These are phyloP conservation scores for Periophthalmodon schlosseri DNA, from an alignment of 2,113 vertebrate genomes.

Conservation along the genomic window DNA sequence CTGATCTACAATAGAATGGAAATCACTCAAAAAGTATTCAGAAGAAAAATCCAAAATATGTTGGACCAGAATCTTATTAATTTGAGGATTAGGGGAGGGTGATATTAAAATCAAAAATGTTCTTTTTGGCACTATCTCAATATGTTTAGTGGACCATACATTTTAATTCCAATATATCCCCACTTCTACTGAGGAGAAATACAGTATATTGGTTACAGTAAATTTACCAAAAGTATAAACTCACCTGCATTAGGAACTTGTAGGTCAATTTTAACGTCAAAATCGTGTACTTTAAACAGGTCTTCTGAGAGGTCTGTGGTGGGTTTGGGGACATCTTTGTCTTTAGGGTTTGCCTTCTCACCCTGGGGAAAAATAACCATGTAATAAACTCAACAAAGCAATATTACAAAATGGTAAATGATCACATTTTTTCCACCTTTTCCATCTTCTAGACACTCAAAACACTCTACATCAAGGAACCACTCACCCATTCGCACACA, in stretches of 20 bases:
- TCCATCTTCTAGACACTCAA: too few species aligned
- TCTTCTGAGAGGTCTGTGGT: slow-evolving; percentile 97
- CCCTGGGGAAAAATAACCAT: not conserved
- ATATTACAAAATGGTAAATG: not conserved
- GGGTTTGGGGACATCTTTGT: slow-evolving; percentile 91
- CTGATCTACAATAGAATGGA: not conserved
- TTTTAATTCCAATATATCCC: too few species aligned
- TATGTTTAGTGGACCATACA: too few species aligned
- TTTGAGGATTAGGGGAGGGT: too few species aligned
- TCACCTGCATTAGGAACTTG: slow-evolving; percentile 98
- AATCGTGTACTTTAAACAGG: slow-evolving; percentile 98
- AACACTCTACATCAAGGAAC: too few species aligned
- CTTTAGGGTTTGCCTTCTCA: slow-evolving; percentile 80
- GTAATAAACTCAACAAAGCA: not conserved
- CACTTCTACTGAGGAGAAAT: too few species aligned
- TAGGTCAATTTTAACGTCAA: slow-evolving; percentile 98
- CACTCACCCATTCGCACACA: too few species aligned
- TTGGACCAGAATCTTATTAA: not conserved
- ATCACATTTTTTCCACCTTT: too few species aligned
- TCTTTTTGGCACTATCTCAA: too few species aligned
- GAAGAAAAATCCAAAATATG: not conserved
- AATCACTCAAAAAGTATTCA: too few species aligned
- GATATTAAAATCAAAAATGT: too few species aligned
- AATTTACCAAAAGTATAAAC: slow-evolving; percentile 20
- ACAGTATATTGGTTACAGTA: too few species aligned